Conservation (phyloP, 2,113 vertebrate genomes). For the Psilopogon haemacephalus region DNA sequence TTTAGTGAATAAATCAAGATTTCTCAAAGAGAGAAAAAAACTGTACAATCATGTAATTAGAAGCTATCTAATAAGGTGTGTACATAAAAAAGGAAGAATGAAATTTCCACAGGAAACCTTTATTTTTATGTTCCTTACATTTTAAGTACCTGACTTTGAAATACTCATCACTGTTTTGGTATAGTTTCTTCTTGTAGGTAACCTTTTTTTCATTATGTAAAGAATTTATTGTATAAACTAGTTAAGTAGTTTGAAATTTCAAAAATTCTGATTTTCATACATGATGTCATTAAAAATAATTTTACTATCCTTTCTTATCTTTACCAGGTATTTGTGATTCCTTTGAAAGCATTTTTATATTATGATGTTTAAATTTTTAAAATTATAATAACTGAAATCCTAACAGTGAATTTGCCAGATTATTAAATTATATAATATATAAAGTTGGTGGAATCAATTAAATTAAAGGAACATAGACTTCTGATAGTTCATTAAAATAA, state of each 20-base stretch:
- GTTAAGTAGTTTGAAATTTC: background rate
- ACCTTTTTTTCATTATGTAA: background rate
- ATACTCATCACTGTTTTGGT: background rate
- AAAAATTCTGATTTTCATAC: background rate
- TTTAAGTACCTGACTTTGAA: background rate
- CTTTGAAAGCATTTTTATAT: background rate
- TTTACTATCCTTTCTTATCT: background rate
- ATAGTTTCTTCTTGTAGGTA: background rate
- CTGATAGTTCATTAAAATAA: background rate
- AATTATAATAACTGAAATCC: background rate
- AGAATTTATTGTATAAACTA: background rate
- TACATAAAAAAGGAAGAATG: background rate
- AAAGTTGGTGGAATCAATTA: background rate
- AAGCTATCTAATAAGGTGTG: background rate
- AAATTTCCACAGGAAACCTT: background rate
- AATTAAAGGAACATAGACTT: background rate
- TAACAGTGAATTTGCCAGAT: background rate
- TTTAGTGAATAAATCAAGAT: background rate
- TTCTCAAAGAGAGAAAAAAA: background rate
- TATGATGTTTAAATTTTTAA: background rate
- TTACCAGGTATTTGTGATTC: background rate
- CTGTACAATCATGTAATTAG: background rate
- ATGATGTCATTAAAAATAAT: background rate
- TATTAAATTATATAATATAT: background rate
- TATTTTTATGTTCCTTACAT: background rate